Evolutionary conservation across 2,797 vertebrate species (phyloP), one percentile per base, ranked within the genome.

Genomic region (Cirrhinus molitorella): DNA sequence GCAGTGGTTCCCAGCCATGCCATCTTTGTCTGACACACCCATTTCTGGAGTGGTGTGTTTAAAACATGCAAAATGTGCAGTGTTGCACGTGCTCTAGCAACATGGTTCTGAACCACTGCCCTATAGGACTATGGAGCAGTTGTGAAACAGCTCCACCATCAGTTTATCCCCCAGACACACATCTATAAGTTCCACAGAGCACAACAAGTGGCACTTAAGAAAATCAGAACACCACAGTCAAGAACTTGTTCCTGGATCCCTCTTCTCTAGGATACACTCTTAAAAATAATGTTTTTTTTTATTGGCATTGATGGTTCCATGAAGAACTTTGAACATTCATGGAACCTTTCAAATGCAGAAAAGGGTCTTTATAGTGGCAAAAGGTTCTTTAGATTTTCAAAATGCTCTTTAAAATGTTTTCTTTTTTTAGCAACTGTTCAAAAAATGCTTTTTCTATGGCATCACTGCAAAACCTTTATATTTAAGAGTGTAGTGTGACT

Each of bases 121-220:
- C 25, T 40, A 8, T 23, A 61, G 3, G 3, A 49, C 51, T 61
- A 23, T 43, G 13, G 51, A 59, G 51, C 53, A 59, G 49, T 55
- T 68, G 65, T 28, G 65, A 55, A 81, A 81, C 55, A 47, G 67
- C 68, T 72, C 70, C 57, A 72, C 70, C 79, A 49, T 31, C 55
- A 81, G 67, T 45, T 47, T 72, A 8, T 55, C 53, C 70, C 47
- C 34, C 53, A 80, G 40, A 70, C 40, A n/a, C 67, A 61, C 55
- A 72, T 45, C 53, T 71, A 16, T 25, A 72, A 10, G 4, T 25
- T 45, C 21, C n/a, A 49, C 59, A 79, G n/a, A 40, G n/a, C 47
- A 34, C 31, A 2, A 34, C n/a, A 66, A 49, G 34, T 37, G 21
- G 2, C 47, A 55, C 47, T 67, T 80, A n/a, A 25, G n/a, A 70